Base-by-base conservation (phyloP, 1,140 invertebrate species). In the Fopius arisanus region DNA sequence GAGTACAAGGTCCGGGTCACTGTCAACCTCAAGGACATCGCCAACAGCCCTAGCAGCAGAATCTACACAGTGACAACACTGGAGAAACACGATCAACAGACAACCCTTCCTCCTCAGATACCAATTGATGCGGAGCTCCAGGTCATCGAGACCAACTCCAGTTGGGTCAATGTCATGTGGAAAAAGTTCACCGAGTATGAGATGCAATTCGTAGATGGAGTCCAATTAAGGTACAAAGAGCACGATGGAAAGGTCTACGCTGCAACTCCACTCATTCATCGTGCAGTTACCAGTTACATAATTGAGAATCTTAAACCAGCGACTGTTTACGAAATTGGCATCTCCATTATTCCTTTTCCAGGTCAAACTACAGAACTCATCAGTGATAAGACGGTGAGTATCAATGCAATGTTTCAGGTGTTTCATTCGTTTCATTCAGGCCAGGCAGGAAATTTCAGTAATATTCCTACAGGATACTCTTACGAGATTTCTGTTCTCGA, bases 1-100 rank as follows among this genome's bases (percentile, higher is more conserved):
- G 90, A 92, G 26, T 97, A 97, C 81, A 93, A 92, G 82, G 91
- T 96, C 2, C 92, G 94, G 84, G 94, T 95, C 0, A 92, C 92
- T 14, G 89, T 96, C 1, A 91, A 93, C 19, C 84, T 96, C 16
- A 89, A 92, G 59, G 93, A 94, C 77, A 78, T 95, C 0, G 89
- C 92, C 4, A 93, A 93, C 48, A 92, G 91, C 68, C 93, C 93
- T 0, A 90, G 91, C 6, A 96, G 94, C 79, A 90, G 91, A 70
- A 89, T 96, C 1, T 93, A 94, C 69, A 92, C 88, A 31, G 92
- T 96, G 1, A 90, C 90, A 67, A 96, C 94, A 0, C 89, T 91
- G 14, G 81, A 85, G 4, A 84, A 86, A 80, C 82, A 83, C 70
- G 33, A 75, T 0, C 78, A 84, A 14, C 69, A 78, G 2, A 90